Evolutionary conservation across 2,888 invertebrate genomes (phyloP), one percentile per base, ranked within the genome.

Genomic region (Macrostomum cliftonense): DNA sequence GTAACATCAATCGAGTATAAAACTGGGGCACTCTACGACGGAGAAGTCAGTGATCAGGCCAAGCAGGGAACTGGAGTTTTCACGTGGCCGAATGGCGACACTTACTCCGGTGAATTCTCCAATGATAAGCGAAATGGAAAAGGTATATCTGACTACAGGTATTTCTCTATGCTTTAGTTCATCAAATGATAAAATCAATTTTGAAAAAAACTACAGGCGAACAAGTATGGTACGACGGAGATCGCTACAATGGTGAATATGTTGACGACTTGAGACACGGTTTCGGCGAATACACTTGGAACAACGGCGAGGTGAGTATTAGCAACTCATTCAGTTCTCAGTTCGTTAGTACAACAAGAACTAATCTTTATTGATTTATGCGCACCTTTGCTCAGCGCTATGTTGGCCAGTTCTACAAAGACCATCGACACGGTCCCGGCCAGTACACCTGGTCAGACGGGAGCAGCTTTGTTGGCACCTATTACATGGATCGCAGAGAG

Each of bases 401-500:
- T 47, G 52, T 58, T 43, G 69, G 68, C 12, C 52, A 50, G 19
- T 68, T 65, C 52, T 65, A 62, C 56, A 59, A 59, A 48, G 68
- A 69, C 48, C 58, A 64, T 17, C 60, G 68, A 13, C 68, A 69
- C 61, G 68, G 69, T 4, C 52, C 49, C 28, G 68, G 68, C 1
- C 54, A 51, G 7, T 68, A 68, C 54, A 59, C 51, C 1, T 69
- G 67, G 68, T 56, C 63, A 20, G 62, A 69, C 55, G 62, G 63
- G 1, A 61, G 62, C 5, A 55, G 55, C 2, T 69, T 59, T 51
- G 51, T 52, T 9, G 69, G 69, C 4, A 59, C 59, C 17, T 69
- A 68, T 51, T 68, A 65, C 55, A 61, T 67, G 60, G 66, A 68
- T 52, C 58, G 59, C 38, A 63, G 63, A 53, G 67, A 70, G 53